phyloP scores from a whole-genome alignment of 2,888 invertebrate genomes.

The Caenorhabditis sp. region DNA sequence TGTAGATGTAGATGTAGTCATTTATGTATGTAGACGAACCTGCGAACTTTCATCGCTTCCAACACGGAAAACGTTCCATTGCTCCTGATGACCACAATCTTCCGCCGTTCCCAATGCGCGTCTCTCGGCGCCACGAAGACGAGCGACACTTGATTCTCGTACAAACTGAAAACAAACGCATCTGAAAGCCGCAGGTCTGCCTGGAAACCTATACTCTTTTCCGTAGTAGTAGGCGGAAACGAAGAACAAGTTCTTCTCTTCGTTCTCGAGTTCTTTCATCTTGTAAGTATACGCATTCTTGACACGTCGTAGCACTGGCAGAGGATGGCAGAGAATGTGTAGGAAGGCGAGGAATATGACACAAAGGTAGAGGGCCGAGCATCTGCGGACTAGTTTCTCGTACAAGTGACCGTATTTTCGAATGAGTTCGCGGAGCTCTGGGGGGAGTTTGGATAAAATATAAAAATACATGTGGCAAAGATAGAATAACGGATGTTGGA shows the following conservation, averaged over 20 bases:
- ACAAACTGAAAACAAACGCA: conserved; percentile 8
- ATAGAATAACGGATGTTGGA: not conserved
- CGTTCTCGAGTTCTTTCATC: conserved; percentile 43
- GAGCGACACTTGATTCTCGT: conserved; percentile 42
- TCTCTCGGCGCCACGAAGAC: conserved; percentile 46
- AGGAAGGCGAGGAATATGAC: conserved; percentile 26
- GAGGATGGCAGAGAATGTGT: conserved; percentile 24
- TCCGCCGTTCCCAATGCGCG: conserved; percentile 41
- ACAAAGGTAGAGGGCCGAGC: conserved; percentile 11
- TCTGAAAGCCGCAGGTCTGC: not conserved
- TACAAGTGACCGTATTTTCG: conserved; percentile 15
- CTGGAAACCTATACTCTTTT: conserved; percentile 40
- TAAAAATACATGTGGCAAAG: not conserved
- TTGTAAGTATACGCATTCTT: conserved; percentile 45
- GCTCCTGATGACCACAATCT: conserved; percentile 31
- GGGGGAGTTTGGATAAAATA: conserved; percentile 4
- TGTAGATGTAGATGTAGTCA: no score
- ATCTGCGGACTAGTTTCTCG: not conserved
- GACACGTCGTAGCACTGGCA: conserved; percentile 38
- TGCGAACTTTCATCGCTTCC: conserved; percentile 31
- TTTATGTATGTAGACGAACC: not conserved
- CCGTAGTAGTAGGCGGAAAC: conserved; percentile 56
- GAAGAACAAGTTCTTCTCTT: conserved; percentile 39
- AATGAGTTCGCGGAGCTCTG: conserved; percentile 3
- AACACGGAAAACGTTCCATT: conserved; percentile 25